phyloP scores from a whole-genome alignment of 2,888 invertebrate species.

The Trachelus iudaicus region DNA sequence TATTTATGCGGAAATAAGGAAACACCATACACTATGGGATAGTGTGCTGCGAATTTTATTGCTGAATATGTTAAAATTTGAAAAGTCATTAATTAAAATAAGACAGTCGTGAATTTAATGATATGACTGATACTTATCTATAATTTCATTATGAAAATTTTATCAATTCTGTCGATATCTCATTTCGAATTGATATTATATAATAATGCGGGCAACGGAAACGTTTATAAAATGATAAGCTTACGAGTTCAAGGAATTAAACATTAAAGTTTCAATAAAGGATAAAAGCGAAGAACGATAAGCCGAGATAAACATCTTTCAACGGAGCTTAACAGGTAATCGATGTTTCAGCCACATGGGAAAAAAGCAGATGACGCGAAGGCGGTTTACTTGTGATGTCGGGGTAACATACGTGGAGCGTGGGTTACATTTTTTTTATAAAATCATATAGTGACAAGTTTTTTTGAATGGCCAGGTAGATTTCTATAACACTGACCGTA shows the following conservation, averaged over 20 bases:
- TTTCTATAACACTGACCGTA: background rate
- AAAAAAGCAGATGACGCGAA: background rate
- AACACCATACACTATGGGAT: too few species aligned
- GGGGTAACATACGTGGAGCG: background rate
- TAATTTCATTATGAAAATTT: background rate
- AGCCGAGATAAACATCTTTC: background rate
- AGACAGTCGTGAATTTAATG: background rate
- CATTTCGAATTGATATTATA: background rate
- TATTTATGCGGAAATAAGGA: too few species aligned
- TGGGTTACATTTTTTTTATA: background rate
- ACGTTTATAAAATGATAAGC: background rate
- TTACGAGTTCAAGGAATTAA: background rate
- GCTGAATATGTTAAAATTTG: background rate
- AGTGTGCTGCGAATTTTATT: background rate
- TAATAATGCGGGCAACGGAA: background rate
- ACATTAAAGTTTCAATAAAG: background rate
- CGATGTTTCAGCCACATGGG: background rate
- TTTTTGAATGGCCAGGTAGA: background rate
- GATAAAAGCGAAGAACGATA: background rate
- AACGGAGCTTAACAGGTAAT: background rate
- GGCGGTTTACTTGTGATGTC: background rate
- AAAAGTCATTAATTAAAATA: background rate
- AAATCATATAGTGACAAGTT: background rate
- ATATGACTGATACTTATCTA: background rate
- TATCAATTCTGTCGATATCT: background rate